Evolutionary conservation across 2,888 invertebrate species (phyloP).

Genomic region (Aleiodes alternator): DNA sequence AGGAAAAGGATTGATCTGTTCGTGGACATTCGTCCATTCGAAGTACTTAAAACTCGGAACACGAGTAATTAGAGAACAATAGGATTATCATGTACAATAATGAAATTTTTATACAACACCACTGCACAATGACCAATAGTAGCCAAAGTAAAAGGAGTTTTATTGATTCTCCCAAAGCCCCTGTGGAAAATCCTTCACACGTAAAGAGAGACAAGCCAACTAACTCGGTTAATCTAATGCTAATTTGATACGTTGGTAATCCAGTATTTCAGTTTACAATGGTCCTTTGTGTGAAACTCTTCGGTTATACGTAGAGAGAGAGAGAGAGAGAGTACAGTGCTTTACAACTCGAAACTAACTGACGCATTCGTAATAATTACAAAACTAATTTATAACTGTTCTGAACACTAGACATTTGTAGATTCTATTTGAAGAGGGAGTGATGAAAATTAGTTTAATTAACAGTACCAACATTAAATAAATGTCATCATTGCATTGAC

Average conservation of each 20-base stretch:
- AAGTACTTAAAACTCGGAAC: too few species aligned
- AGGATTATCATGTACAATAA: neutral
- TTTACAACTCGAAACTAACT: constrained; percentile 30
- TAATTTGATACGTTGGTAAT: constrained; percentile 67
- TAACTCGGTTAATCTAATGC: constrained; percentile 70
- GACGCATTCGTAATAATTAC: constrained; percentile 27
- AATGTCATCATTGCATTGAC: neutral
- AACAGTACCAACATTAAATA: neutral
- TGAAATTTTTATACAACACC: neutral
- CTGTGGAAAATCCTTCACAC: constrained; percentile 2
- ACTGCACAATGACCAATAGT: neutral
- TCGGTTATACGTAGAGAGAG: constrained; percentile 31
- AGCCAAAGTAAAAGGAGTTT: neutral
- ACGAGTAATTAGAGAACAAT: too few species aligned
- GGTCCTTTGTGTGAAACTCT: constrained; percentile 58
- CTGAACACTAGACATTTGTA: too few species aligned
- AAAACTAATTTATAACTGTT: constrained; percentile 2
- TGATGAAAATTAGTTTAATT: neutral
- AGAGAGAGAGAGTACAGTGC: neutral
- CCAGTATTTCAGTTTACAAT: constrained; percentile 65
- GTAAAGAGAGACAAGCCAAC: constrained; percentile 35
- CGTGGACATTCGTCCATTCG: too few species aligned
- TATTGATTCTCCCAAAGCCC: neutral
- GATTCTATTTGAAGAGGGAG: too few species aligned
- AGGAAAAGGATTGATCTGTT: too few species aligned